phyloP scores from a whole-genome alignment of 2,113 vertebrate species.

The Salvelinus fontinalis region DNA sequence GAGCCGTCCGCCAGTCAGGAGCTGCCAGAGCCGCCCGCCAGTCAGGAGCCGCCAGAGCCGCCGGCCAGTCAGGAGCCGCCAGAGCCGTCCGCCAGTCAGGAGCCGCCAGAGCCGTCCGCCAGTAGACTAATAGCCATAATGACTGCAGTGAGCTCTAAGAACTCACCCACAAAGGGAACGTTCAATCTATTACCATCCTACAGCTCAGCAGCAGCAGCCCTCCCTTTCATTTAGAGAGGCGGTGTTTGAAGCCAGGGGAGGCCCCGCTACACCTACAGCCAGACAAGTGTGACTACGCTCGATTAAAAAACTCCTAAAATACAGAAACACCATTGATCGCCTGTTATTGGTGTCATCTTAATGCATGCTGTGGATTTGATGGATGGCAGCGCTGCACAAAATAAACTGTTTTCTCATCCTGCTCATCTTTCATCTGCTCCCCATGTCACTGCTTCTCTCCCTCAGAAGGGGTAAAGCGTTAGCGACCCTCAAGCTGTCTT shows the following conservation, averaged over 20 bases:
- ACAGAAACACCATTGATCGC: constrained; percentile 43
- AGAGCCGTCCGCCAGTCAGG: too few species aligned
- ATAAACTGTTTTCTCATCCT: constrained; percentile 16
- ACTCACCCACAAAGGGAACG: not conserved
- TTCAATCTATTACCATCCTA: constrained; percentile 19
- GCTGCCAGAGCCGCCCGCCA: too few species aligned
- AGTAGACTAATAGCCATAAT: constrained; percentile 9
- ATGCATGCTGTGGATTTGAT: constrained; percentile 42
- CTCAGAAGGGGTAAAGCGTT: not conserved
- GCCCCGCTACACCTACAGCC: not conserved
- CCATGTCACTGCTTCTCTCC: constrained; percentile 28
- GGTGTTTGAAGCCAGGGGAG: not conserved
- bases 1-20: too few species aligned
- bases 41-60: too few species aligned
- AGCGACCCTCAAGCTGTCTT: too few species aligned
- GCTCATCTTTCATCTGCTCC: constrained; percentile 23
- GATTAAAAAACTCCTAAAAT: constrained; percentile 44
- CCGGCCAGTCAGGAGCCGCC: too few species aligned
- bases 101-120: too few species aligned
- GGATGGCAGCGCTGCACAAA: constrained; percentile 15
- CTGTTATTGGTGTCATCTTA: constrained; percentile 36
- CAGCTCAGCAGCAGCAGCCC: not conserved
- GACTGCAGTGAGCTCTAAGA: not conserved
- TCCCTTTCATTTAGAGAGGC: constrained; percentile 20
- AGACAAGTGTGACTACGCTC: constrained; percentile 19